Percentiles rank a stretch among this genome's conserved stretches.
These are phyloP conservation scores for Calliscelio sp. DNA, from an alignment of 2,888 invertebrate species.

Conservation along the genomic window DNA sequence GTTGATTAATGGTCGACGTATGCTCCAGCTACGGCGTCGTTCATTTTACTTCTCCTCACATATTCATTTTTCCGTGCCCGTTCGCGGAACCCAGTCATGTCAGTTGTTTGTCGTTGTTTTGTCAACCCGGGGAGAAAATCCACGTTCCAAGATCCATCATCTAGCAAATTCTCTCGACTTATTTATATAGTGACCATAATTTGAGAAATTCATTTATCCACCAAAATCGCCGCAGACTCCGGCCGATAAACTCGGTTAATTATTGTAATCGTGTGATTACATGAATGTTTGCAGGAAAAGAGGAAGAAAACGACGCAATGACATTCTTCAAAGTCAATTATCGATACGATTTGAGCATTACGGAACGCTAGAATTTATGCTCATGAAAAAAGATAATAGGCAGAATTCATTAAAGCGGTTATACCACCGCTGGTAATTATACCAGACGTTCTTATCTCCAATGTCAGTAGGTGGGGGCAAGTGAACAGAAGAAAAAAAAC, in stretches of 20 bases:
- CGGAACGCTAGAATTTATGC: conserved; percentile 41
- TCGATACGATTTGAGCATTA: conserved; percentile 46
- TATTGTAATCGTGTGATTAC: conserved; percentile 48
- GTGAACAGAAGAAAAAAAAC: background rate
- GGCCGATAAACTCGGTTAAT: conserved; percentile 85
- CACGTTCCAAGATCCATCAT: conserved; percentile 28
- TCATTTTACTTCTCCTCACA: conserved; percentile 75
- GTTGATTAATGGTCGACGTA: conserved; percentile 83
- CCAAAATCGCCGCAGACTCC: too few relatives aligned
- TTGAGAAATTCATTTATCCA: too few relatives aligned
- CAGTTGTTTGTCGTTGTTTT: conserved; percentile 77
- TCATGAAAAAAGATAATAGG: conserved; percentile 61
- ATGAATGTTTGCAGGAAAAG: background rate
- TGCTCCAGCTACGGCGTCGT: conserved; percentile 76
- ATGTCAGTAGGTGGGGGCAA: conserved; percentile 31
- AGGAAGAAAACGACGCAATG: conserved; percentile 17
- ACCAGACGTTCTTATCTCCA: conserved; percentile 48
- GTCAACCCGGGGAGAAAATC: conserved; percentile 12
- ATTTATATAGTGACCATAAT: background rate
- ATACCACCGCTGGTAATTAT: conserved; percentile 42
- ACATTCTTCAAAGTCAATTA: conserved; percentile 59
- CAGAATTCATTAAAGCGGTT: conserved; percentile 62
- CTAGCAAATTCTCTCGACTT: too few relatives aligned
- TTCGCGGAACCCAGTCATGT: conserved; percentile 75
- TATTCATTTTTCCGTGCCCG: conserved; percentile 66